These are phyloP conservation scores for Orchestes rusci DNA, from an alignment of 2,888 invertebrate species.

Conservation along the genomic window DNA sequence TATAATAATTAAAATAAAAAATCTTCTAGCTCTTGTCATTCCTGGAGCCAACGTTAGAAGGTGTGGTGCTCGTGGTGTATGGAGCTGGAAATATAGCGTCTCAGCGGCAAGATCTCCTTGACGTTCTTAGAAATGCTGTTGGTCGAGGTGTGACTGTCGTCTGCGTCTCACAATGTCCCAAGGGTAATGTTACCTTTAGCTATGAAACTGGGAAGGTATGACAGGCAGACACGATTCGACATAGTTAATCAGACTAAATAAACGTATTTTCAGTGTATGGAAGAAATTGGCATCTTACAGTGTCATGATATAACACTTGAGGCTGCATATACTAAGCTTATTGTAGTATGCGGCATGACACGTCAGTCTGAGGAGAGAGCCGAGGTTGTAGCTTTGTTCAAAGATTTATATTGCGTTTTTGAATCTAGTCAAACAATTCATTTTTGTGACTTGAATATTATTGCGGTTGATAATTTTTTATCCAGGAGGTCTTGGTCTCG, in stretches of 20 bases:
- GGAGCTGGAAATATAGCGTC: conserved; percentile 91
- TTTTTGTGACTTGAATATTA: too few relatives aligned
- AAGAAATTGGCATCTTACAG: conserved; percentile 65
- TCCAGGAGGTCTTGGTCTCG: too few relatives aligned
- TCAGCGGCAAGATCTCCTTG: conserved; percentile 69
- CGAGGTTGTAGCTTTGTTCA: too few relatives aligned
- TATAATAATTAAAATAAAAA: too few relatives aligned
- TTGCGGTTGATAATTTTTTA: too few relatives aligned
- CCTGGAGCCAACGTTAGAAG: conserved; percentile 63
- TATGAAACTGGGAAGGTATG: conserved; percentile 80
- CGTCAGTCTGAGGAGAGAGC: conserved; percentile 15
- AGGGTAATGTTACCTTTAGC: conserved; percentile 67
- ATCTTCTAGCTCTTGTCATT: conserved; percentile 54
- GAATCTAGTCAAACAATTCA: too few relatives aligned
- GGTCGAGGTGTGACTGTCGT: conserved; percentile 76
- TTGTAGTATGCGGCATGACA: conserved; percentile 76
- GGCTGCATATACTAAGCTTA: conserved; percentile 85
- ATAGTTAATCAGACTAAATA: too few relatives aligned
- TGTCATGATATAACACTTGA: conserved; percentile 91
- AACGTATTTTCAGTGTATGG: conserved; percentile 49
- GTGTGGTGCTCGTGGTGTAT: conserved; percentile 86
- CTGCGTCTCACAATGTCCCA: conserved; percentile 86
- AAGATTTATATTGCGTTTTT: too few relatives aligned
- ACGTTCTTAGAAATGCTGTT: conserved; percentile 63
- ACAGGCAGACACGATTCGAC: too few relatives aligned